Evolutionary conservation across 2,888 invertebrate species (phyloP), one percentile per base, ranked within the genome.

Genomic region (Pseudanteris insignis): DNA sequence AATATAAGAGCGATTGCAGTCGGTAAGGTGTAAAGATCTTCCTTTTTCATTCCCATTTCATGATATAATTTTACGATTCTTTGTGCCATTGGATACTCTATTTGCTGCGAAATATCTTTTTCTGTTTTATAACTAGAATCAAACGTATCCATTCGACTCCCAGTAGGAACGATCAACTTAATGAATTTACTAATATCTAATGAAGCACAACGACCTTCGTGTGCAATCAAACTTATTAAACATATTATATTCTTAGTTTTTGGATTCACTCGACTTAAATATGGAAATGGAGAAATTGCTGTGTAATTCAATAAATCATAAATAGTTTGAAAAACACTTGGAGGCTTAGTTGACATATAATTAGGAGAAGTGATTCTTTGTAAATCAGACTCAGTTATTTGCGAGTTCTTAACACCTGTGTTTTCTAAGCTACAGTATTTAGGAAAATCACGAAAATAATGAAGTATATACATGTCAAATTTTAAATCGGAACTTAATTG

Each of bases 361-460:
- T 81, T 81, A 43, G 90, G 90, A 53, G 85, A 78, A 1, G 79
- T 76, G 65, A 90, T 79, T 70, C 84, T 85, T 46, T 85, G 84
- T 26, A 86, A 78, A 63, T 87, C 85, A 0, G 77, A 79, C 1
- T 84, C 82, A 0, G 82, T 81, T 25, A 90, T 82, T 67, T 87
- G 86, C 1, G 85, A 83, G 0, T 77, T 61, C 7, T 6, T 48
- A 2, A 18, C 1, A 6, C 24, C 6, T 7, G 58, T 26, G 6
- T 65, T 69, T 4, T 78, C 79, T 37, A 84, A 68, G 10, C 76
- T 73, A 65, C 86, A 86, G 6, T 86, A 81, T 1, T 82, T 77
- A 0, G 96, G 94, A 72, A 89, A 93, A 81, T 96, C 96, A 64
- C 90, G 81, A 83, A 91, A 90, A 76, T 96, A 96, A 77, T 92